These are phyloP conservation scores for Meliscaeva auricollis DNA, from an alignment of 2,888 invertebrate genomes.

Conservation along the genomic window DNA sequence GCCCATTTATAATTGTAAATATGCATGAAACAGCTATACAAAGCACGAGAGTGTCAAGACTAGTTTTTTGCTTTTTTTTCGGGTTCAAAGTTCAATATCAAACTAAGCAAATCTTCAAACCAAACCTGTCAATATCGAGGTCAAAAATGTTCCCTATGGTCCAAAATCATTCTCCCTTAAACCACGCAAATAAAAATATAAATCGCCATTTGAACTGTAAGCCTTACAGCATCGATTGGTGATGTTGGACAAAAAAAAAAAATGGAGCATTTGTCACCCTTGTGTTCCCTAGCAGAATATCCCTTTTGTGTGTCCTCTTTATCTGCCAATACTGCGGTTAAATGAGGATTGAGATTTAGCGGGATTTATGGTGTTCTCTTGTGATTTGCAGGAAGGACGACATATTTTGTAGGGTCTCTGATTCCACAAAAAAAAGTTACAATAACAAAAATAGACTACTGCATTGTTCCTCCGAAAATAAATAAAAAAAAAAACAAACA, in stretches of 20 bases:
- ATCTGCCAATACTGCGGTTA: constrained; percentile 68
- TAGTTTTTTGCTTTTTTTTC: too few species aligned
- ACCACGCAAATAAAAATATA: constrained; percentile 17
- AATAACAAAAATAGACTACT: not conserved
- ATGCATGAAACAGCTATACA: too few species aligned
- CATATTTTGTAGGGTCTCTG: constrained; percentile 6
- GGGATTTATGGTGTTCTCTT: constrained; percentile 59
- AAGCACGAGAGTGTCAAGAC: too few species aligned
- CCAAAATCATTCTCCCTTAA: not conserved
- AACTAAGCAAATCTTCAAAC: not conserved
- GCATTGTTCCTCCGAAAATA: constrained; percentile 41
- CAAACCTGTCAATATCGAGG: not conserved
- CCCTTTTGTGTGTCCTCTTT: constrained; percentile 43
- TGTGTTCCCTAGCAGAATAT: constrained; percentile 23
- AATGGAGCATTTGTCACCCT: constrained; percentile 11
- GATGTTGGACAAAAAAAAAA: not conserved
- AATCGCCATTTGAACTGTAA: constrained; percentile 58
- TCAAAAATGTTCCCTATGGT: not conserved
- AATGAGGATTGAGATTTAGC: constrained; percentile 66
- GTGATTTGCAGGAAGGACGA: constrained; percentile 26
- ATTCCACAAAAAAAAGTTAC: constrained; percentile 22
- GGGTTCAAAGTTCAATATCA: too few species aligned
- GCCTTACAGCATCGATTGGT: constrained; percentile 46
- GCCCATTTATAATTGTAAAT: too few species aligned
- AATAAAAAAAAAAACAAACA: not conserved